A percentile compares a stretch with the other conserved stretches of the same genome.
These are phyloP conservation scores for Erebia palarica DNA, from an alignment of 2,888 invertebrate species.

Conservation along the genomic window DNA sequence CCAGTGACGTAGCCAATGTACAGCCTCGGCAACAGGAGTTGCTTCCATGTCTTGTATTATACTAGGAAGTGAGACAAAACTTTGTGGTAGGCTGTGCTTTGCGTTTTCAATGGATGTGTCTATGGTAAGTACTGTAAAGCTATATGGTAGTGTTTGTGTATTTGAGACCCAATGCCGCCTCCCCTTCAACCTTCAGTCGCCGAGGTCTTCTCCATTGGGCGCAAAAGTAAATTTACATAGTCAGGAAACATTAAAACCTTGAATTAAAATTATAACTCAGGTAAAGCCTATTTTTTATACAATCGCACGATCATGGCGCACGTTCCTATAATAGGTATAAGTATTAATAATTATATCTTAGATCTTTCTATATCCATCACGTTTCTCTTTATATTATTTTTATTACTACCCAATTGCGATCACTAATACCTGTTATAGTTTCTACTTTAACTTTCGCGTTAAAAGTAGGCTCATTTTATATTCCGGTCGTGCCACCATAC, in stretches of 20 bases:
- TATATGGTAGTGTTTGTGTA: slow-evolving; percentile 45
- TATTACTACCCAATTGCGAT: neutral
- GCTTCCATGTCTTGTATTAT: slow-evolving; percentile 35
- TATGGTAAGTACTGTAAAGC: slow-evolving; percentile 51
- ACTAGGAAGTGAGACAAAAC: slow-evolving; percentile 49
- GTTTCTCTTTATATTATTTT: too few species aligned
- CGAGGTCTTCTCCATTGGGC: slow-evolving; percentile 36
- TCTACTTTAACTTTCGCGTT: neutral
- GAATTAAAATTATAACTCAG: slow-evolving; percentile 11
- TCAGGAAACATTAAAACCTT: slow-evolving; percentile 29
- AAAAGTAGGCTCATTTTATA: neutral
- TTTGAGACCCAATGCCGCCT: slow-evolving; percentile 47
- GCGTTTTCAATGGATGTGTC: slow-evolving; percentile 73
- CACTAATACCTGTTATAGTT: neutral
- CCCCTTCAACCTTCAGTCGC: slow-evolving; percentile 50
- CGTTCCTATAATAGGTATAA: too few species aligned
- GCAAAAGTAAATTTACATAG: slow-evolving; percentile 26
- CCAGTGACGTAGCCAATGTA: slow-evolving; percentile 74
- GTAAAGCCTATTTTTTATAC: neutral
- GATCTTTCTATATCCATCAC: too few species aligned
- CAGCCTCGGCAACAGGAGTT: slow-evolving; percentile 54
- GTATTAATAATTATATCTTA: too few species aligned
- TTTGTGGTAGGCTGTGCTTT: slow-evolving; percentile 49
- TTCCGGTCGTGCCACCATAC: slow-evolving; percentile 8
- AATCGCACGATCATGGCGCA: too few species aligned